Conservation (phyloP, 2,888 invertebrate species). For the Euproctis similis region DNA sequence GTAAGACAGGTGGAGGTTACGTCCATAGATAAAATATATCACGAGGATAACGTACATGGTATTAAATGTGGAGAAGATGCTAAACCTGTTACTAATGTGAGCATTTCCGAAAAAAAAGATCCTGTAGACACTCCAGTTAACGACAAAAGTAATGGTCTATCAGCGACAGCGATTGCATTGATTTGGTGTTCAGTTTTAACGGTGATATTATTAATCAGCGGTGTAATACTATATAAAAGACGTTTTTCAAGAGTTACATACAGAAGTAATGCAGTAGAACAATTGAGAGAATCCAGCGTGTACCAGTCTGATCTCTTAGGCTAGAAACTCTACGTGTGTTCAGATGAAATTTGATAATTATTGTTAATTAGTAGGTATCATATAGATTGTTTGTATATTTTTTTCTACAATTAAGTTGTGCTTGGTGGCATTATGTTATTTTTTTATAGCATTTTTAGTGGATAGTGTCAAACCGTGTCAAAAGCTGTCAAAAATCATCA, state of each 20-base stretch:
- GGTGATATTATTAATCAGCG: constrained; percentile 21
- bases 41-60: constrained; percentile 63
- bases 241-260: constrained; percentile 14
- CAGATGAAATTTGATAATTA: too few species aligned
- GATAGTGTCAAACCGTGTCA: too few species aligned
- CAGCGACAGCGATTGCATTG: constrained; percentile 18
- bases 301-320: constrained; percentile 11
- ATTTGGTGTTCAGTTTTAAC: constrained; percentile 30
- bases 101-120: constrained; percentile 2
- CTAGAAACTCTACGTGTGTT: too few species aligned
- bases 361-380: too few species aligned
- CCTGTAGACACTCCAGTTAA: not conserved
- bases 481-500: too few species aligned
- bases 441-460: too few species aligned
- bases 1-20: constrained; percentile 44
- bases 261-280: constrained; percentile 29
- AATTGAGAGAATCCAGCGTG: constrained; percentile 29
- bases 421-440: too few species aligned
- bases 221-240: constrained; percentile 12
- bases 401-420: too few species aligned
- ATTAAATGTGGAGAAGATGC: constrained; percentile 49
- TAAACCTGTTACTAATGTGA: constrained; percentile 2
- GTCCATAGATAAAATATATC: constrained; percentile 54
- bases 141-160: not conserved
- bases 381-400: too few species aligned